These are phyloP conservation scores for Blera fallax DNA, from an alignment of 2,888 invertebrate species.

Conservation along the genomic window DNA sequence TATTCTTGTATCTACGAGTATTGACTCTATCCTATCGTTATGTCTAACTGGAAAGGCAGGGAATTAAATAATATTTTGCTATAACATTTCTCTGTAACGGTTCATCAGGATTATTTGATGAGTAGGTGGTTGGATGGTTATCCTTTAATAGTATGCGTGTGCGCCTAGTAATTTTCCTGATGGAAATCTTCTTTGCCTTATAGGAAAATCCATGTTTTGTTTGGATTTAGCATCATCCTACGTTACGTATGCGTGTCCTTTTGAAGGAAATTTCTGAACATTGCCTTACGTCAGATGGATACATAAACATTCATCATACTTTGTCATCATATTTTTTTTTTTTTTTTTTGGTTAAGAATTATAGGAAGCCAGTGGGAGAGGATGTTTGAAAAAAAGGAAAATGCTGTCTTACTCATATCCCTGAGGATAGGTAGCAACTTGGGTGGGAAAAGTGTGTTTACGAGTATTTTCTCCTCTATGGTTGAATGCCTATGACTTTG, in stretches of 20 bases:
- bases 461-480: no score
- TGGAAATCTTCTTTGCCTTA: neutral
- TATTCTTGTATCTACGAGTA: constrained; percentile 5
- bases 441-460: no score
- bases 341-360: neutral
- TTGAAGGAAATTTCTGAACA: neutral
- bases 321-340: constrained; percentile 12
- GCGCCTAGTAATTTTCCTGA: neutral
- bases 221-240: neutral
- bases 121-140: neutral
- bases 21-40: constrained; percentile 4
- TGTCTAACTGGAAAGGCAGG: constrained; percentile 6
- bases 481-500: no score
- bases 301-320: constrained; percentile 29
- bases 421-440: no score
- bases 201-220: neutral
- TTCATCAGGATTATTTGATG: constrained; percentile 10
- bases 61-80: constrained; percentile 33
- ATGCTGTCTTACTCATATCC: no score
- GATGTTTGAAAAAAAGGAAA: neutral
- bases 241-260: neutral
- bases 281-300: neutral
- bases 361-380: neutral
- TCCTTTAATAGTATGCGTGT: neutral
- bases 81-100: constrained; percentile 27